Conservation (phyloP, 2,113 vertebrate species). For the Meriones unguiculatus region DNA sequence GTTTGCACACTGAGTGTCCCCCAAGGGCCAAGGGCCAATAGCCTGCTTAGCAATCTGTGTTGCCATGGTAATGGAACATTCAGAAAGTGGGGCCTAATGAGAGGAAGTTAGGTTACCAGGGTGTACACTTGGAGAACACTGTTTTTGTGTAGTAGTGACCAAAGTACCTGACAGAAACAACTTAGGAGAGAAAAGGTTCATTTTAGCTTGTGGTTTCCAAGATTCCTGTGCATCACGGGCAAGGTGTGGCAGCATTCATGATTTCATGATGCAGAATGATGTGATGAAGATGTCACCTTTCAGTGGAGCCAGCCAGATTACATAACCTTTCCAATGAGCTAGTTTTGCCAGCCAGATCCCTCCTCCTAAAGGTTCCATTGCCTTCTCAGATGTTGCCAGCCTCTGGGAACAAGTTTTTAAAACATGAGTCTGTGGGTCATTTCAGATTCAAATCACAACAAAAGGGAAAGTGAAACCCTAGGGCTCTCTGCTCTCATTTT, state of each 20-base stretch:
- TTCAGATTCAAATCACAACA: not conserved
- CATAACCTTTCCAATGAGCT: too few species aligned
- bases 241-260: not conserved
- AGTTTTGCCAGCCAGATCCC: not conserved
- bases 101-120: not conserved
- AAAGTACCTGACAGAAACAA: not conserved
- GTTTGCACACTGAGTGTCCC: not conserved
- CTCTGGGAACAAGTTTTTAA: not conserved
- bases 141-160: not conserved
- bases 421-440: not conserved
- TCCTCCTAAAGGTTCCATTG: not conserved
- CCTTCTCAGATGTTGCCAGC: not conserved
- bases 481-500: not conserved
- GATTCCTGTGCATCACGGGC: not conserved
- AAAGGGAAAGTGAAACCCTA: not conserved
- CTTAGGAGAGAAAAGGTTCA: not conserved
- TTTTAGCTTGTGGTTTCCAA: not conserved
- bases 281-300: not conserved
- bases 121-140: too few species aligned
- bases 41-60: not conserved
- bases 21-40: not conserved
- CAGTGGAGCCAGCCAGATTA: not conserved
- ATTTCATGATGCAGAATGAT: not conserved
- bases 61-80: not conserved
- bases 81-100: not conserved